A percentile compares a stretch with the other conserved stretches of the same genome.
These are phyloP conservation scores for Equus przewalskii DNA, from an alignment of 2,113 vertebrate species.

Conservation along the genomic window DNA sequence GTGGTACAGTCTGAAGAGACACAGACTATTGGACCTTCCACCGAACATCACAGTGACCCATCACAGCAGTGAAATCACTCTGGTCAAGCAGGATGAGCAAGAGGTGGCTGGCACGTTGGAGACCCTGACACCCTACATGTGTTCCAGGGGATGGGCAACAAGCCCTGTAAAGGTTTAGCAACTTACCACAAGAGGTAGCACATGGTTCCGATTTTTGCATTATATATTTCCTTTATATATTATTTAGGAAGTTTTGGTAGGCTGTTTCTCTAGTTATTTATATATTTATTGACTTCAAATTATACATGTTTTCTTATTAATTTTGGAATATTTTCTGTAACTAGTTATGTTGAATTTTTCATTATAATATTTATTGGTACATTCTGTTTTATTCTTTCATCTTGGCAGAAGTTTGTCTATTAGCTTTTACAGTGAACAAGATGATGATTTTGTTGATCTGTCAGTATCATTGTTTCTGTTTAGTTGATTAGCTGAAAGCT, in stretches of 20 bases:
- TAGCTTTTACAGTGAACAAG: neutral
- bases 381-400: neutral
- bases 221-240: neutral
- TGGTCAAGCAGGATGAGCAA: too few relatives aligned
- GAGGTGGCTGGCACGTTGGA: neutral
- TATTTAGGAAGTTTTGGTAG: neutral
- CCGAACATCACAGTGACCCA: neutral
- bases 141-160: neutral
- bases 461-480: neutral
- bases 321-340: neutral
- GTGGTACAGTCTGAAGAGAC: neutral
- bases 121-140: neutral
- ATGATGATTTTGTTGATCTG: neutral
- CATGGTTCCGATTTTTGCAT: neutral
- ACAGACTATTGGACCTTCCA: too few relatives aligned
- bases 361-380: neutral
- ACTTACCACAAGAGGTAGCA: neutral
- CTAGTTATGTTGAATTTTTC: neutral
- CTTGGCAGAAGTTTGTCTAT: neutral
- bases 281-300: neutral
- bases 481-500: neutral
- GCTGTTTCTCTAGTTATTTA: neutral
- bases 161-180: neutral
- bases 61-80: neutral
- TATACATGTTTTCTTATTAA: neutral